These are phyloP conservation scores for Phoenicopterus ruber DNA, from an alignment of 2,113 vertebrate species.

Conservation along the genomic window DNA sequence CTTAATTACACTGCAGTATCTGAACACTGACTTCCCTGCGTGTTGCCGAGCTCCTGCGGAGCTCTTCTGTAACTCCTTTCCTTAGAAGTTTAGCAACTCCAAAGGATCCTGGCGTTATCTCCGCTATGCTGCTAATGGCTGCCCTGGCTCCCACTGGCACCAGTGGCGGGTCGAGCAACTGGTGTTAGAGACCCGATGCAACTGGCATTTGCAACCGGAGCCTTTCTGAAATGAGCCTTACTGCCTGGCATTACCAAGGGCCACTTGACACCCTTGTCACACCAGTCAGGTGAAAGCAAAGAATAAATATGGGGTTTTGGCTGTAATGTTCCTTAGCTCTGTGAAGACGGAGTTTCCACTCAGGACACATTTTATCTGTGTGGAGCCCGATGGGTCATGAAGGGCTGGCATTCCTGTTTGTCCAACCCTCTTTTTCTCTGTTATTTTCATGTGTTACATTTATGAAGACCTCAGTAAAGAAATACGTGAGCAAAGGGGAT, in stretches of 20 bases:
- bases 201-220: background rate
- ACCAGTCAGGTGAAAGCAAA: background rate
- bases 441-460: background rate
- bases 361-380: background rate
- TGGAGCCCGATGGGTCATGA: background rate
- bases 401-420: background rate
- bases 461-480: background rate
- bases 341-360: background rate
- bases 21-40: background rate
- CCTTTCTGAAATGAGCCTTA: background rate
- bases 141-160: background rate
- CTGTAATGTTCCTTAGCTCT: background rate
- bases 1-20: background rate
- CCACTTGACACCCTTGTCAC: rapidly evolving
- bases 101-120: background rate
- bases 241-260: background rate
- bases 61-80: background rate
- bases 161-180: background rate
- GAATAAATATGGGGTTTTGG: background rate
- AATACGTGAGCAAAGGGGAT: background rate
- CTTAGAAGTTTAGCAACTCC: background rate
- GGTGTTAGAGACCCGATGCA: background rate
- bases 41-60: background rate
- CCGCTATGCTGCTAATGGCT: background rate
- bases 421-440: background rate